phyloP scores from a whole-genome alignment of 2,113 vertebrate genomes.

The Gobiocypris rarus region DNA sequence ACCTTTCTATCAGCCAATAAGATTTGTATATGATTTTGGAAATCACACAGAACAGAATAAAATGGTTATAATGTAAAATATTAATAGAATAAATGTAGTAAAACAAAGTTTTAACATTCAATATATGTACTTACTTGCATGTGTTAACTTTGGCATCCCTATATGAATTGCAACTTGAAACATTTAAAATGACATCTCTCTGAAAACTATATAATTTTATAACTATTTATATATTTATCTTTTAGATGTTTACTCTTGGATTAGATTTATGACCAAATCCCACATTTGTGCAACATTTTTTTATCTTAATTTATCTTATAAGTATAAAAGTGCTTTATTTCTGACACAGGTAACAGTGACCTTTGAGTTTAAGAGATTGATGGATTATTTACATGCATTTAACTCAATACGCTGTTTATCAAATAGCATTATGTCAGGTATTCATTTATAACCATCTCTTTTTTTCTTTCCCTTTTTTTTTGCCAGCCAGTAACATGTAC shows the following conservation, averaged over 20 bases:
- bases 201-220: not conserved
- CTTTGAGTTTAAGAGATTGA: slow-evolving; percentile 5
- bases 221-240: not conserved
- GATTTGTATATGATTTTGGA: not conserved
- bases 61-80: no score
- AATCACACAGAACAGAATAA: not conserved
- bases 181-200: not conserved
- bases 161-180: not conserved
- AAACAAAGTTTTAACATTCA: no score
- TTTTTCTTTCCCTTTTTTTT: slow-evolving; percentile 36
- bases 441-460: slow-evolving; percentile 74
- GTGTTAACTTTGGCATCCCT: not conserved
- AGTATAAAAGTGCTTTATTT: not conserved
- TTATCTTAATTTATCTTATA: not conserved
- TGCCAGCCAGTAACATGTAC: slow-evolving; percentile 21
- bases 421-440: slow-evolving; percentile 58
- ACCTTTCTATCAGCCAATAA: not conserved
- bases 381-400: slow-evolving; percentile 28
- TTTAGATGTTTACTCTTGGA: not conserved
- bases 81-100: no score
- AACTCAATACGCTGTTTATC: slow-evolving; percentile 34
- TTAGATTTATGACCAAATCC: not conserved
- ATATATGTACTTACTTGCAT: no score
- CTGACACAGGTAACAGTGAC: not conserved
- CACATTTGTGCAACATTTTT: not conserved